Base-by-base conservation (phyloP, 2,797 vertebrate species). In the Pipistrellus pygmaeus region DNA sequence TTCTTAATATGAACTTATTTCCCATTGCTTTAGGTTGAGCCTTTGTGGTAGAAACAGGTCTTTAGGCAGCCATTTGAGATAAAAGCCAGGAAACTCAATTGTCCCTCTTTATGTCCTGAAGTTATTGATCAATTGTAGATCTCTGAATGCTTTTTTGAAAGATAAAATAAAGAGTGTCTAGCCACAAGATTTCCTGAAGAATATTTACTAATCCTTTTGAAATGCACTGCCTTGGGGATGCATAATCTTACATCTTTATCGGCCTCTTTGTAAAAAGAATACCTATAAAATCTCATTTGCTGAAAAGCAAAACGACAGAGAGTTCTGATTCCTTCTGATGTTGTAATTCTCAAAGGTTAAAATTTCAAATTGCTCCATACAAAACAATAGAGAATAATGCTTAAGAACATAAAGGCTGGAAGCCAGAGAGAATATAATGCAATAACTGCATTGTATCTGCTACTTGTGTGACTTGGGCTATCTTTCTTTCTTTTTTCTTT, bases 171-270 rank as follows among this genome's bases (percentile, higher is more conserved):
- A 62, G 25, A 90, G 18, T 35, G 21, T 20, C 6, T 93, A n/a
- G 35, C 17, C 38, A 87, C 8, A 57, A 55, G 2, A 69, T 66
- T 60, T 95, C 20, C 82, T 85, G 76, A 64, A 87, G 20, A 89
- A 35, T 48, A 86, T 83, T 94, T 86, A 66, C 81, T 94, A 77
- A 66, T 82, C 86, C 6, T 86, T 92, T 85, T 66, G 10, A 85
- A 86, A 77, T 35, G 20, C 18, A 21, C 17, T 44, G 38, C 23
- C 55, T 82, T 86, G 32, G 20, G n/a, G 18, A 66, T 51, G 6
- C 8, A 38, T 30, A 71, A 41, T 57, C 46, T 89, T 92, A 25
- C 69, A 30, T 53, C 15, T 87, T 66, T 72, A 35, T n/a, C 17
- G 48, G 15, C 15, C 15, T 13, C 11, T 81, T 92, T 83, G 5